These are phyloP conservation scores for Sebastes alutus DNA, from an alignment of 2,797 vertebrate species.

Conservation along the genomic window DNA sequence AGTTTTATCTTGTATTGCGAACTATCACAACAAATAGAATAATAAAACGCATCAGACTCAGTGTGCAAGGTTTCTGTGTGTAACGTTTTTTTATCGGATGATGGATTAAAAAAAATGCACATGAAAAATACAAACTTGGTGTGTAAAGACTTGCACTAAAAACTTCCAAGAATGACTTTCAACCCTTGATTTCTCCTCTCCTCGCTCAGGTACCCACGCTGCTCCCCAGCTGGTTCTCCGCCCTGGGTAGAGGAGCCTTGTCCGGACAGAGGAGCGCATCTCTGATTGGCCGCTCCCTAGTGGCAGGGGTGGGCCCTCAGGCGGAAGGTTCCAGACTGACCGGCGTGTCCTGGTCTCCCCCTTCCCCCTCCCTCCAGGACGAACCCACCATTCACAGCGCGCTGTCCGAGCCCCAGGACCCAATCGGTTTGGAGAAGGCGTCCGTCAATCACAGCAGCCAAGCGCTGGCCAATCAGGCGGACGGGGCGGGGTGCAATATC, in stretches of 20 bases:
- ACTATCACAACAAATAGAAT: too few species aligned
- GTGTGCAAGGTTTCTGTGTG: too few species aligned
- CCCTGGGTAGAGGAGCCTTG: constrained; percentile 65
- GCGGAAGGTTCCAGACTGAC: constrained; percentile 75
- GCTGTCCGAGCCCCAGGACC: constrained; percentile 89
- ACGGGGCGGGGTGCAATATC: constrained; percentile 23
- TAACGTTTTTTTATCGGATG: too few species aligned
- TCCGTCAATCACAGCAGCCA: constrained; percentile 90
- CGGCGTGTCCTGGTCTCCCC: constrained; percentile 81
- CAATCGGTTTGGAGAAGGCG: constrained; percentile 92
- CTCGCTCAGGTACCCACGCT: constrained; percentile 74
- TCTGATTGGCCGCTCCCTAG: constrained; percentile 69
- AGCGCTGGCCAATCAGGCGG: constrained; percentile 86
- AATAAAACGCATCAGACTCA: too few species aligned
- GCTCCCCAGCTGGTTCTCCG: constrained; percentile 79
- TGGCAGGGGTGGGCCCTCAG: constrained; percentile 62
- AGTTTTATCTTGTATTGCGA: too few species aligned
- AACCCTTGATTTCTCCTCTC: background rate
- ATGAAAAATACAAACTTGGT: fast-evolving
- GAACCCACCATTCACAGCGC: constrained; percentile 89
- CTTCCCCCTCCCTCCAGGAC: constrained; percentile 86
- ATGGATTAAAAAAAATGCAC: too few species aligned
- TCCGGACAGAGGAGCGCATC: constrained; percentile 63
- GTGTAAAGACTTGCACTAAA: background rate
- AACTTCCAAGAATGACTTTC: too few species aligned